Evolutionary conservation across 64 coral and sea anemone genomes (phyloP).

Genomic region (Stylophora pistillata): DNA sequence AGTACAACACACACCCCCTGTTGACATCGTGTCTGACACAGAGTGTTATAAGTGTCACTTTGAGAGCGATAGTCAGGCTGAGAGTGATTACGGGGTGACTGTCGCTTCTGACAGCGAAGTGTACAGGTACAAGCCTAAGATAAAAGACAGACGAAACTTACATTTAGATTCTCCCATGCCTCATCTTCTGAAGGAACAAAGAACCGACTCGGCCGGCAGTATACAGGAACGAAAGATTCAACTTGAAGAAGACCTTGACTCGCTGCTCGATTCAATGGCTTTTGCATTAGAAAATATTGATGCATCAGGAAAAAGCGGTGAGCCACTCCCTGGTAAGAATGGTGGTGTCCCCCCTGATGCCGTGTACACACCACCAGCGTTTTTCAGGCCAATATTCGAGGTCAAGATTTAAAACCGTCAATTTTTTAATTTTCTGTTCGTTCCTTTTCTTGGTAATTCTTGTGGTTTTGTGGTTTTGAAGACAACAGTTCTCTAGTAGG

Average conservation of each 20-base stretch:
- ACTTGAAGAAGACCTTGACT: constrained; percentile 86
- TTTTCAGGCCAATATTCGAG: constrained; percentile 94
- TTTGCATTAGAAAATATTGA: constrained; percentile 44
- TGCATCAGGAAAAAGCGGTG: neutral
- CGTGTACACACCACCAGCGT: constrained; percentile 65
- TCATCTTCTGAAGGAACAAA: constrained; percentile 49
- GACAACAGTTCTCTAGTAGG: no score
- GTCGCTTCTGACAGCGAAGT: constrained; percentile 88
- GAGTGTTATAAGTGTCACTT: constrained; percentile 80
- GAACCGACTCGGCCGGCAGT: constrained; percentile 58
- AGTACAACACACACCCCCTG: constrained; percentile 26
- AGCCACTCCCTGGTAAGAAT: neutral
- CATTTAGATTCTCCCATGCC: constrained; percentile 85
- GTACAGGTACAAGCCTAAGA: constrained; percentile 66
- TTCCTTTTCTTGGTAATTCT: no score
- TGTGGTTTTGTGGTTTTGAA: no score
- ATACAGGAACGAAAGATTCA: constrained; percentile 79
- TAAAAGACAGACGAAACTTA: constrained; percentile 66
- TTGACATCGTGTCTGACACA: constrained; percentile 84
- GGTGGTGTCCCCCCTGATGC: constrained; percentile 3
- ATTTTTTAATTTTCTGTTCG: no score
- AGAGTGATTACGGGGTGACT: constrained; percentile 75
- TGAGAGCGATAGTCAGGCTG: constrained; percentile 80
- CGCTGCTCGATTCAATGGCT: constrained; percentile 89
- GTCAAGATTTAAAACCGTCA: constrained; percentile 72